Evolutionary conservation across 2,888 invertebrate genomes (phyloP), one percentile per base, ranked within the genome.

Genomic region (Loripinus fragilis): DNA sequence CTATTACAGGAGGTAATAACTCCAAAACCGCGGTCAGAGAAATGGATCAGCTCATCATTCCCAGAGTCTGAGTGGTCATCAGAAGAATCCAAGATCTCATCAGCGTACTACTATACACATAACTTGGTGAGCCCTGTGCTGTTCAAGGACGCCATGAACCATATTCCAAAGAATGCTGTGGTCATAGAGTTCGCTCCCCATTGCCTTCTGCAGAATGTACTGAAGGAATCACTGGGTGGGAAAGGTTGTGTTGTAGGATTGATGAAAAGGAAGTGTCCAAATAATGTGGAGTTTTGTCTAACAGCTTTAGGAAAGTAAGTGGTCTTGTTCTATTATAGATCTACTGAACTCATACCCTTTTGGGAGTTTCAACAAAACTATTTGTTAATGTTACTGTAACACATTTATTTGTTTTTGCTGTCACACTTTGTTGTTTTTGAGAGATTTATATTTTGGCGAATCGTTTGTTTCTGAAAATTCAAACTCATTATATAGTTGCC

Each of bases 121-220:
- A 99, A 99, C 94, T 95, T 98, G 86, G 95, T 98, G 76, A 98
- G 98, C 71, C 98, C 98, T 17, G 98, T 98, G 71, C 95, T 97
- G 71, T 98, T 98, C 95, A 30, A 33, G 15, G 98, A 98, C 92
- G 98, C 97, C 17, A 92, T 98, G 83, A 94, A 95, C 87, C 96
- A 96, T 91, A 95, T 99, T 65, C 99, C 99, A 23, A 95, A 95
- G 87, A 96, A 97, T 92, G 98, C 98, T 10, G 95, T 98, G 85
- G 95, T 97, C 83, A 95, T 99, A 91, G 99, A 99, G 87, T 91
- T 99, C 89, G 98, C 99, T 20, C 99, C 99, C 25, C 98, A 98
- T 93, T 97, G 97, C 90, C 95, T 99, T 85, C 95, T 99, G 85
- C 98, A 98, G 94, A 97, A 98, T 25, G 97, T 99, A 91, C 95